Evolutionary conservation across 2,888 invertebrate genomes (phyloP), one percentile per base, ranked within the genome.

Genomic region (Marasmarcha lunaedactyla): DNA sequence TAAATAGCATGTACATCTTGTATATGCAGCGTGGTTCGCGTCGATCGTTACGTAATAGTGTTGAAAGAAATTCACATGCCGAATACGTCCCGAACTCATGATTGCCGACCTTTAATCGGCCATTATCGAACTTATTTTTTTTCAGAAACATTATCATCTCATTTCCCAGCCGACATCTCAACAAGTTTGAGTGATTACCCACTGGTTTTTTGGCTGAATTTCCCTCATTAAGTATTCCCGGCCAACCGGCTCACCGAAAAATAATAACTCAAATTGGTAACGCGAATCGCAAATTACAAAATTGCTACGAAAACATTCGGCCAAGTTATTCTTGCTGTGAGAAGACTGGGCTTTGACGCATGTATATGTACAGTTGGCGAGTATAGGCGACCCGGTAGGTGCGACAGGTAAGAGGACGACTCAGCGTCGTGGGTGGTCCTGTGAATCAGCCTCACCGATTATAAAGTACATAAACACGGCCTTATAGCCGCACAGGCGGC

Each of bases 361-460:
- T 42, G 14, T 35, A 20, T 30, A 30, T 30, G 30, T 30, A 20
- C 3, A 30, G 30, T 30, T 13, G 2, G 14, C 27, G 10, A 27
- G 26, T 37, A 30, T 26, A 34, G n/a, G n/a, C 11, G 11, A 30
- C 30, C 30, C 30, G 30, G 30, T 30, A 45, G 46, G 43, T 55
- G 59, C 12, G n/a, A 14, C 57, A 58, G 57, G 59, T 59, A 62
- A 58, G 57, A 51, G 67, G 61, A 55, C 62, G 53, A 54, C 59
- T 60, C 55, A 53, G 47, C 73, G 50, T 58, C 71, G 52, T 81
- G 83, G 81, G 83, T 81, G 83, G 83, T 83, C 83, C 65, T 50
- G 59, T 50, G 59, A 66, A 63, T 71, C 70, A 67, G 63, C 55
- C 57, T 63, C 63, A 55, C 57, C 70, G 69, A 67, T 71, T 72